Evolutionary conservation across 2,797 vertebrate genomes (phyloP).

Genomic region (Brachyalestes nurse): DNA sequence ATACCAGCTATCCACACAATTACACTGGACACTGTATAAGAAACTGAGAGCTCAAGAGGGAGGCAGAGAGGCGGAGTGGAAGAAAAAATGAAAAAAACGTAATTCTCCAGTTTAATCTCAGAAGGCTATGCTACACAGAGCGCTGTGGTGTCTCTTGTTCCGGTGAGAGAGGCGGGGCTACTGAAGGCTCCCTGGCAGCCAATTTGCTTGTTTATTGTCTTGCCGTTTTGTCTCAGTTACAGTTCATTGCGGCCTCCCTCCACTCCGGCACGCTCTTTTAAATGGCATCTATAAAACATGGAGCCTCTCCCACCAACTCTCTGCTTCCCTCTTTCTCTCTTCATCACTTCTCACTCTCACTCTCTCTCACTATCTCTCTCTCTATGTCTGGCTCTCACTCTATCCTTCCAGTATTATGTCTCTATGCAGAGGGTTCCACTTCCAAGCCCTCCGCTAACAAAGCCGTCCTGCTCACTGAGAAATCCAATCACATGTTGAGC

Average conservation of each 20-base stretch:
- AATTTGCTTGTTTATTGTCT: conserved; percentile 83
- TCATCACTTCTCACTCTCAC: conserved; percentile 55
- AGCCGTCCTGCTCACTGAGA: conserved; percentile 35
- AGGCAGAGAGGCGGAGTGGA: conserved; percentile 68
- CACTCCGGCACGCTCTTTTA: conserved; percentile 74
- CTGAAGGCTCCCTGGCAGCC: conserved; percentile 76
- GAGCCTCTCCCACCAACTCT: conserved; percentile 43
- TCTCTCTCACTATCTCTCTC: conserved; percentile 48
- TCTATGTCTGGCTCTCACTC: conserved; percentile 58
- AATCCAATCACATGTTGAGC: conserved; percentile 46
- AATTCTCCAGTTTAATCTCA: conserved; percentile 70
- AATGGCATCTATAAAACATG: conserved; percentile 82
- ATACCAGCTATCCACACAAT: background rate
- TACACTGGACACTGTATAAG: background rate
- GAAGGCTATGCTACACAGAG: conserved; percentile 56
- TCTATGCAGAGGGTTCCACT: conserved; percentile 47
- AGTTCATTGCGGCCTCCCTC: conserved; percentile 76
- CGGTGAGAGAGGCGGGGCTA: conserved; percentile 60
- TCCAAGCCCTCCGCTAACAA: conserved; percentile 57
- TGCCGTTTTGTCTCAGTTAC: conserved; percentile 78
- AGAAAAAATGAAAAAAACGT: conserved; percentile 51
- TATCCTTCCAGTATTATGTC: conserved; percentile 46
- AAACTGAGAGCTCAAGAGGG: background rate
- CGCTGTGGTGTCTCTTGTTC: conserved; percentile 40
- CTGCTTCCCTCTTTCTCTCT: conserved; percentile 44